phyloP scores from a whole-genome alignment of 2,888 invertebrate genomes.

The Dynastes maya region DNA sequence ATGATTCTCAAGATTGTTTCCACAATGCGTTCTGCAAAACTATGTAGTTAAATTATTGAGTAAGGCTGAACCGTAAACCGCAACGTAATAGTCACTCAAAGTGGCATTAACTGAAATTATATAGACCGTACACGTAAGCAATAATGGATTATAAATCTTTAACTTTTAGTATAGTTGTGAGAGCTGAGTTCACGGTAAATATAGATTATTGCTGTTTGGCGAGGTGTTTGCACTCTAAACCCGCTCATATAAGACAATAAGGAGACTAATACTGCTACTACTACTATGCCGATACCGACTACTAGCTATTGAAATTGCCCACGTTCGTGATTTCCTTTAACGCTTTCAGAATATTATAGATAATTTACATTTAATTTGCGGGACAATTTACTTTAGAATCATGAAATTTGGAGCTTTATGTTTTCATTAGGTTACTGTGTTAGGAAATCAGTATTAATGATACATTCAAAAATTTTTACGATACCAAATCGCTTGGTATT shows the following conservation, averaged over 20 bases:
- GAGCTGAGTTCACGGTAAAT: conserved; percentile 28
- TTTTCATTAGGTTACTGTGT: neutral
- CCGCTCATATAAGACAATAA: neutral
- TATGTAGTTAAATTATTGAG: conserved; percentile 47
- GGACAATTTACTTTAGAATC: conserved; percentile 2
- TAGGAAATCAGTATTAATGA: no score
- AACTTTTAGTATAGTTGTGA: conserved; percentile 27
- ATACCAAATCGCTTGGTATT: no score
- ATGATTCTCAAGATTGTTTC: conserved; percentile 39
- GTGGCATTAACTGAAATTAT: conserved; percentile 46
- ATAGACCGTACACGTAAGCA: conserved; percentile 39
- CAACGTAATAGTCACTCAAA: conserved; percentile 45
- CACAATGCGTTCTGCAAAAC: conserved; percentile 38
- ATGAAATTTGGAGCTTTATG: conserved; percentile 6
- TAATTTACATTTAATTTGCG: conserved; percentile 20
- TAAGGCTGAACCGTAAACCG: conserved; percentile 39
- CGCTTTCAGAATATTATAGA: conserved; percentile 26
- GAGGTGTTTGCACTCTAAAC: conserved; percentile 32
- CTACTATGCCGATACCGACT: neutral
- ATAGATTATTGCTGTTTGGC: conserved; percentile 29
- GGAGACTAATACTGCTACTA: neutral
- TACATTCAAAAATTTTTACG: no score
- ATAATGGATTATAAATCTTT: conserved; percentile 45
- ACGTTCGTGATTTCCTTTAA: conserved; percentile 23
- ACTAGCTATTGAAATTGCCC: neutral